These are phyloP conservation scores for Taenioides sp. DNA, from an alignment of 2,797 vertebrate genomes.

Conservation along the genomic window DNA sequence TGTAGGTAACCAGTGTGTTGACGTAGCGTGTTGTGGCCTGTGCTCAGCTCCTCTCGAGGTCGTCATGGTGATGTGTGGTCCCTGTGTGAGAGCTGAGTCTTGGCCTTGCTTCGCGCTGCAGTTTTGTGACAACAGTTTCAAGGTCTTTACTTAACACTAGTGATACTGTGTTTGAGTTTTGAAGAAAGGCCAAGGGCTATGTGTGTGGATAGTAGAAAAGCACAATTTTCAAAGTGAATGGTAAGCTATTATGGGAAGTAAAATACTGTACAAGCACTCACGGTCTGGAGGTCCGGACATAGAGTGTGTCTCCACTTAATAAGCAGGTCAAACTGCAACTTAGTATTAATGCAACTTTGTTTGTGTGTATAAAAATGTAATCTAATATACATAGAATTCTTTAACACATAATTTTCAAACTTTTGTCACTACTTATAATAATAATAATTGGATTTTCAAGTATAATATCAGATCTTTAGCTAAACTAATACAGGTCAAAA, in stretches of 20 bases:
- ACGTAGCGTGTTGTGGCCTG: slow-evolving; percentile 25
- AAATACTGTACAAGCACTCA: neutral
- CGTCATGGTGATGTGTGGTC: slow-evolving; percentile 63
- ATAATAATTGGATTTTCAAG: no score
- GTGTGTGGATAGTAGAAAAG: slow-evolving; percentile 18
- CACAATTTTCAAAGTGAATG: slow-evolving; percentile 3
- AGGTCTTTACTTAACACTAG: slow-evolving; percentile 71
- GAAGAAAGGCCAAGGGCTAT: slow-evolving; percentile 34
- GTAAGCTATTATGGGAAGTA: neutral
- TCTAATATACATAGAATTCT: no score
- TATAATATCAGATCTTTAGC: no score
- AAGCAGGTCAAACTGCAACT: neutral
- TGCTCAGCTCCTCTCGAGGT: slow-evolving; percentile 42
- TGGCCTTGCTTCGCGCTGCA: slow-evolving; percentile 77
- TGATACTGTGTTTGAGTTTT: slow-evolving; percentile 50
- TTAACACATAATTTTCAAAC: no score
- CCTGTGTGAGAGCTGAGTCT: slow-evolving; percentile 38
- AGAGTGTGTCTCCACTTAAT: neutral
- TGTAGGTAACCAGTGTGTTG: slow-evolving; percentile 5
- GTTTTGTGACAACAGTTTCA: slow-evolving; percentile 74
- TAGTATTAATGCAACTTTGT: no score
- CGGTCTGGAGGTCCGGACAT: neutral
- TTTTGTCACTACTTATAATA: no score
- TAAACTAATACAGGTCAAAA: no score
- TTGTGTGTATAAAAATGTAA: no score